Conservation (phyloP, 2,797 vertebrate species). For the Alcedo quadribrachys region DNA sequence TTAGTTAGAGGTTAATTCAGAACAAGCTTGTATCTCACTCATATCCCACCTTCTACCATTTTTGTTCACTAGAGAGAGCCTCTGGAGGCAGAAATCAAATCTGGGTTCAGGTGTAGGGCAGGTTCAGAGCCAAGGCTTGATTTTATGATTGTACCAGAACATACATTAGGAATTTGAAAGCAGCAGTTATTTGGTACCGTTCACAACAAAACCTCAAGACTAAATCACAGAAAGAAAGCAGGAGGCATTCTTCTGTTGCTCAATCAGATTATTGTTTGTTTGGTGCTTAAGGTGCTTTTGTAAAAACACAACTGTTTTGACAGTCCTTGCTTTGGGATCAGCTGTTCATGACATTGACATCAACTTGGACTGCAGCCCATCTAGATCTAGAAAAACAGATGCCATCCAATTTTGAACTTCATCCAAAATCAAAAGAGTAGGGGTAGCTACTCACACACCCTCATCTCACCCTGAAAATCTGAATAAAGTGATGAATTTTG, state of each 20-base stretch:
- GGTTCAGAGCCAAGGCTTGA: not conserved
- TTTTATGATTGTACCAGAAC: not conserved
- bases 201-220: not conserved
- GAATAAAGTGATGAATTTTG: not conserved
- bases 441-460: not conserved
- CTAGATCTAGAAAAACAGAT: conserved; percentile 41
- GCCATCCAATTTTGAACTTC: not conserved
- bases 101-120: not conserved
- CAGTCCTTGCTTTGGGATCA: conserved; percentile 33
- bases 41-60: not conserved
- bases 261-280: not conserved
- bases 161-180: not conserved
- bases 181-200: not conserved
- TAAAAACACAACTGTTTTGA: conserved; percentile 5
- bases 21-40: not conserved
- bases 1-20: not conserved
- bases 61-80: not conserved
- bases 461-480: not conserved
- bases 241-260: not conserved
- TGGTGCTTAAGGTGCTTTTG: not conserved
- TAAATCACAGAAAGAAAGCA: not conserved
- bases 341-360: conserved; percentile 40
- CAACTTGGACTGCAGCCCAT: conserved; percentile 20
- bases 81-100: not conserved
- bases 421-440: not conserved